A percentile compares a stretch with the other conserved stretches of the same genome.
These are phyloP conservation scores for Dinomys branickii DNA, from an alignment of 2,113 vertebrate species.

Conservation along the genomic window DNA sequence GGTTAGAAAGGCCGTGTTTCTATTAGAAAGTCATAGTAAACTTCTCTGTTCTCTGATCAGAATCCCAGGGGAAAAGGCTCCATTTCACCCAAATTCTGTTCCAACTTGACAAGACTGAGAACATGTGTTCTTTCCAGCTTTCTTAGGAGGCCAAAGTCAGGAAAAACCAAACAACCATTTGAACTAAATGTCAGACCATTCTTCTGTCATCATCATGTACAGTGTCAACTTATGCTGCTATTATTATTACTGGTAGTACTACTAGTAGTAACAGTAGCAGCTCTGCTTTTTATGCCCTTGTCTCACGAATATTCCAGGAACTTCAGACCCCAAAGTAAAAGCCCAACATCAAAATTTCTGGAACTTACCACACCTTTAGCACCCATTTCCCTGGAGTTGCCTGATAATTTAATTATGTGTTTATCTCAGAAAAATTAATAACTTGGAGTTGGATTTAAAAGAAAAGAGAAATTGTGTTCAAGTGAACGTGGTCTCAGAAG, in stretches of 20 bases:
- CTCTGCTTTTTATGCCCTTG: not conserved
- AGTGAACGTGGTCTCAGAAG: not conserved
- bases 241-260: not conserved
- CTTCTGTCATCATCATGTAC: not conserved
- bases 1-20: not conserved
- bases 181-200: not conserved
- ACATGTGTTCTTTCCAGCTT: not conserved
- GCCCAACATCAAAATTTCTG: not conserved
- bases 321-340: not conserved
- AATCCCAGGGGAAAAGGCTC: not conserved
- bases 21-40: not conserved
- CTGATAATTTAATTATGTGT: not conserved
- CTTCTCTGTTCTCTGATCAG: no score
- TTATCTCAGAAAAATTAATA: not conserved
- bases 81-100: rapidly evolving
- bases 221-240: not conserved
- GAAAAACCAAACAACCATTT: not conserved
- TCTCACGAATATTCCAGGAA: no score
- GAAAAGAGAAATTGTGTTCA: not conserved
- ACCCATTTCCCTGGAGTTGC: not conserved
- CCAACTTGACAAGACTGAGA: not conserved
- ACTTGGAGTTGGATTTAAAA: not conserved
- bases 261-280: no score
- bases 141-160: not conserved
- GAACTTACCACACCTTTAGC: not conserved